Percentiles rank a stretch among this genome's conserved stretches.
These are phyloP conservation scores for Aplocera efformata DNA, from an alignment of 2,888 invertebrate species.

Conservation along the genomic window DNA sequence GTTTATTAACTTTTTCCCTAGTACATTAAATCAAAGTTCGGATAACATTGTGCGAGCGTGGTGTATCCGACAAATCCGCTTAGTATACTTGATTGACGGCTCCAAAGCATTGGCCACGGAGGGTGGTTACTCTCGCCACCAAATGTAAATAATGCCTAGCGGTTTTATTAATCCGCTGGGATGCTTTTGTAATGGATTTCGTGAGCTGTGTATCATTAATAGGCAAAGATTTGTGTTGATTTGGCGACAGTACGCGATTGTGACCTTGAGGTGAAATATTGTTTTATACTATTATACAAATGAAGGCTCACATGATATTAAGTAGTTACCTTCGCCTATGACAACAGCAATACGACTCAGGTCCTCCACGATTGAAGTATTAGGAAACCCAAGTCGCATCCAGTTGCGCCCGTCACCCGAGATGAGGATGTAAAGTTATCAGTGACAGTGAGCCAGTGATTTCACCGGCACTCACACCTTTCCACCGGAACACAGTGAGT, in stretches of 20 bases:
- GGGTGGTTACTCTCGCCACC: slow-evolving; percentile 20
- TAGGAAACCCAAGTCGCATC: no score
- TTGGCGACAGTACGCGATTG: neutral
- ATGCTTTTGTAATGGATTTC: slow-evolving; percentile 12
- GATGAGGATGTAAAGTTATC: no score
- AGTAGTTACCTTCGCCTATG: no score
- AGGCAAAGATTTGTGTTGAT: neutral
- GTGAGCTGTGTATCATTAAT: neutral
- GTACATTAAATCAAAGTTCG: slow-evolving; percentile 7
- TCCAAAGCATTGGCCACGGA: slow-evolving; percentile 2
- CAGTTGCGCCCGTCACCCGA: no score
- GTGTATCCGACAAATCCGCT: slow-evolving; percentile 22
- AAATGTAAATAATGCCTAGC: slow-evolving; percentile 14
- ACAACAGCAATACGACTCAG: no score
- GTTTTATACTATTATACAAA: no score
- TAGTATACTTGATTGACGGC: slow-evolving; percentile 27
- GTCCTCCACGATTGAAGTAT: no score
- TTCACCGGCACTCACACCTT: no score
- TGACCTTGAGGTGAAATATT: no score
- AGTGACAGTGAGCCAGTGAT: no score
- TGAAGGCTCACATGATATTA: no score
- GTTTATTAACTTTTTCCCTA: neutral
- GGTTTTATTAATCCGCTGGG: slow-evolving; percentile 14
- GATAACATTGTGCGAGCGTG: slow-evolving; percentile 14
- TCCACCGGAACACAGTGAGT: no score